Evolutionary conservation across 2,113 vertebrate genomes (phyloP).

Genomic region (Oenanthe oenanthe): DNA sequence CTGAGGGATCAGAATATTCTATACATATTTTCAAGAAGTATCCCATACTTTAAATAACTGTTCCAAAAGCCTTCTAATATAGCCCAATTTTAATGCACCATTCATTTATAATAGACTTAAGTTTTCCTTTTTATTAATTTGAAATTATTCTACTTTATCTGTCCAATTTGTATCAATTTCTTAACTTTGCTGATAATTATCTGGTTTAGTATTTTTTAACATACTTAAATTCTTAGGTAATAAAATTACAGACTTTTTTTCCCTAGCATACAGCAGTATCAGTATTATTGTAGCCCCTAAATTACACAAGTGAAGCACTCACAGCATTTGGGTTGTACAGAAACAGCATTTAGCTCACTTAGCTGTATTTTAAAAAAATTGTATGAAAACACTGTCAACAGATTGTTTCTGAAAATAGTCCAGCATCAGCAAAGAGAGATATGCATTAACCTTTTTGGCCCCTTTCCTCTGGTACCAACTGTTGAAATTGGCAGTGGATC

Average conservation of each 20-base stretch:
- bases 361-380: not conserved
- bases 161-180: not conserved
- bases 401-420: not conserved
- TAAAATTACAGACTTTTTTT: rapidly evolving
- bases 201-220: not conserved
- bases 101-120: not conserved
- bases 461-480: constrained; percentile 96
- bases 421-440: not conserved
- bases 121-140: not conserved
- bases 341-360: not conserved
- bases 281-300: not conserved
- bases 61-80: not conserved
- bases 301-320: not conserved
- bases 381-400: not conserved
- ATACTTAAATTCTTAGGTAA: not conserved
- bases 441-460: constrained; percentile 89
- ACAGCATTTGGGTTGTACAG: not conserved
- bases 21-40: not conserved
- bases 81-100: not conserved
- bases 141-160: not conserved
- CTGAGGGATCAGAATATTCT: not conserved
- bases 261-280: not conserved
- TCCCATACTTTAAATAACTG: not conserved
- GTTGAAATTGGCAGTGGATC: constrained; percentile 98
- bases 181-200: not conserved